Conservation (phyloP, 2,797 vertebrate genomes). For the Bryconaethiops microstoma region DNA sequence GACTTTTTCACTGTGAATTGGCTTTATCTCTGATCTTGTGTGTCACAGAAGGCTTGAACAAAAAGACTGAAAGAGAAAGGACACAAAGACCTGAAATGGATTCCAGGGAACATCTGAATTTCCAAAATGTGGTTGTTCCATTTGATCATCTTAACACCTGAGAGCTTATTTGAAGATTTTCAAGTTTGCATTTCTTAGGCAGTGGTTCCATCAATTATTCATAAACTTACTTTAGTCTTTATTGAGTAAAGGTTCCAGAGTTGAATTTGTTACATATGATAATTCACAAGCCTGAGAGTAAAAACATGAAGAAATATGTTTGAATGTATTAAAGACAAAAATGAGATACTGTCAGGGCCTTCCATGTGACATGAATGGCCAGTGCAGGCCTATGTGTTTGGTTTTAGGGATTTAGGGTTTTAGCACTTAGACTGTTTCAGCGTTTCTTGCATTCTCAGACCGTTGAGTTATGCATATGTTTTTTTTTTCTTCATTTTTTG, state of each 20-base stretch:
- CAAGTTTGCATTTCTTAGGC: slow-evolving; percentile 28
- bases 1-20: slow-evolving; percentile 29
- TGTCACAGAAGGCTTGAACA: not conserved
- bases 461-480: too few relatives aligned
- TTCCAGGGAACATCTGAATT: slow-evolving; percentile 15
- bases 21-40: slow-evolving; percentile 35
- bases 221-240: slow-evolving; percentile 41
- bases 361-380: slow-evolving; percentile 11
- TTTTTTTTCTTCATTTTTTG: too few relatives aligned
- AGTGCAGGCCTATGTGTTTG: not conserved
- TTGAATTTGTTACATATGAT: slow-evolving; percentile 38
- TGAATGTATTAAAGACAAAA: slow-evolving; percentile 9
- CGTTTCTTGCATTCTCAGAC: too few relatives aligned
- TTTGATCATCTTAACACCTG: slow-evolving; percentile 39
- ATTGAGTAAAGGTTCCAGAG: slow-evolving; percentile 23
- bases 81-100: slow-evolving; percentile 3
- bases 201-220: slow-evolving; percentile 38
- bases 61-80: slow-evolving; percentile 19
- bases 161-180: slow-evolving; percentile 42
- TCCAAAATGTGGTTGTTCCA: not conserved
- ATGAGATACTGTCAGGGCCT: slow-evolving; percentile 2
- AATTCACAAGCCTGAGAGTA: slow-evolving; percentile 18
- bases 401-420: too few relatives aligned
- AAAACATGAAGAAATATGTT: not conserved
- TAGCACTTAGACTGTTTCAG: too few relatives aligned